Evolutionary conservation across 2,797 vertebrate genomes (phyloP).

Genomic region (Rhynchotus rufescens): DNA sequence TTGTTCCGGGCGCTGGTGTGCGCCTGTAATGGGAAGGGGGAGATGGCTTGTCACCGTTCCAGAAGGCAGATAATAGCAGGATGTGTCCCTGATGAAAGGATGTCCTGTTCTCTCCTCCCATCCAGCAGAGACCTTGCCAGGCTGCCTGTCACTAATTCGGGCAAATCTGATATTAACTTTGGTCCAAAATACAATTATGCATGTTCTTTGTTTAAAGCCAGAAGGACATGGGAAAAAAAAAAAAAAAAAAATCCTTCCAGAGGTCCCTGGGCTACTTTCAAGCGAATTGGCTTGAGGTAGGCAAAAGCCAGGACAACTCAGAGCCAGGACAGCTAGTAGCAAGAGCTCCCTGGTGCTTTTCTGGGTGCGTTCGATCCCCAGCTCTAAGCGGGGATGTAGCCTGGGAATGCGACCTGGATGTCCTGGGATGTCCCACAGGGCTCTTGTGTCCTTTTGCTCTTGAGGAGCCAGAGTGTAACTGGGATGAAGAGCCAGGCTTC

Average conservation of each 20-base stretch:
- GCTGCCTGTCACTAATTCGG: background rate
- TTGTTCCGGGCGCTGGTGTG: accelerated
- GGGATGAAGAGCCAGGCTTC: background rate
- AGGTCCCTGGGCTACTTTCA: background rate
- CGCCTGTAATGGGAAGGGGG: background rate
- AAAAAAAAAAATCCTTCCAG: background rate
- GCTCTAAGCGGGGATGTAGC: accelerated
- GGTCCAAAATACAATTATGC: background rate
- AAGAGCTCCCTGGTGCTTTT: background rate
- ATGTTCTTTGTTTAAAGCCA: background rate
- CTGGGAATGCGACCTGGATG: background rate
- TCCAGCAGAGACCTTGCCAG: background rate
- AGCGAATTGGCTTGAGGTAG: background rate
- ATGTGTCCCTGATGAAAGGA: accelerated
- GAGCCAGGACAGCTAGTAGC: background rate
- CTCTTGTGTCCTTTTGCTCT: accelerated
- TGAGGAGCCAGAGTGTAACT: accelerated
- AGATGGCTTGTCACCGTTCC: accelerated
- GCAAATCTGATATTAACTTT: background rate
- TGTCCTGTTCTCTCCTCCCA: background rate
- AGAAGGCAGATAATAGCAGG: background rate
- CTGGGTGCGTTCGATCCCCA: accelerated
- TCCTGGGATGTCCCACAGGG: accelerated
- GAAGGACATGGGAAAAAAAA: background rate
- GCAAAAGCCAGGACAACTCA: background rate